Conservation (phyloP, 2,888 invertebrate genomes). For the Conchocele bisecta region DNA sequence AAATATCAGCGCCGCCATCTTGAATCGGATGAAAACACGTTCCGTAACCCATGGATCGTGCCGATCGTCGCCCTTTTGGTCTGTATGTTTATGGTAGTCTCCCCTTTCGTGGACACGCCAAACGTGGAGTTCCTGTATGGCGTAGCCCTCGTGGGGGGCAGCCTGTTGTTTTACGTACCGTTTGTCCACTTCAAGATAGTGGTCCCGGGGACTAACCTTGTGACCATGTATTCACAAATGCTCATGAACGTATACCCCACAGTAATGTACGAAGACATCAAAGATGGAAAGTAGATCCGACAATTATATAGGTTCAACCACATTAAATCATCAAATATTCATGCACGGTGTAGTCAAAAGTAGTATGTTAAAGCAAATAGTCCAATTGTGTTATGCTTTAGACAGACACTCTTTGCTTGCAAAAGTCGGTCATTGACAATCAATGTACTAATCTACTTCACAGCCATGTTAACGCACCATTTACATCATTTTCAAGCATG, state of each 20-base stretch:
- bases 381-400: no score
- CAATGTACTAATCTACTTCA: no score
- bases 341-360: no score
- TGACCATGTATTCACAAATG: slow-evolving; percentile 33
- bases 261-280: no score
- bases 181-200: slow-evolving; percentile 34
- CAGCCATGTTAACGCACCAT: no score
- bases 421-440: no score
- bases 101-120: slow-evolving; percentile 49
- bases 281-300: no score
- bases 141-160: slow-evolving; percentile 28
- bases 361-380: no score
- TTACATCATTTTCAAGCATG: no score
- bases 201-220: slow-evolving; percentile 36
- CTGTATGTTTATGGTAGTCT: slow-evolving; percentile 47
- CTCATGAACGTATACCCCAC: slow-evolving; percentile 43
- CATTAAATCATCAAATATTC: no score
- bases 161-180: slow-evolving; percentile 48
- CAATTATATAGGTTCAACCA: no score
- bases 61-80: slow-evolving; percentile 32
- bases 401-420: no score
- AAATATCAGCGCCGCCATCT: slow-evolving; percentile 20
- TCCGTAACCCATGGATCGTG: slow-evolving; percentile 36
- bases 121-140: slow-evolving; percentile 54
- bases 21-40: neutral